Base-by-base conservation (phyloP, 2,113 vertebrate genomes). In the Entomyzon cyanotis region DNA sequence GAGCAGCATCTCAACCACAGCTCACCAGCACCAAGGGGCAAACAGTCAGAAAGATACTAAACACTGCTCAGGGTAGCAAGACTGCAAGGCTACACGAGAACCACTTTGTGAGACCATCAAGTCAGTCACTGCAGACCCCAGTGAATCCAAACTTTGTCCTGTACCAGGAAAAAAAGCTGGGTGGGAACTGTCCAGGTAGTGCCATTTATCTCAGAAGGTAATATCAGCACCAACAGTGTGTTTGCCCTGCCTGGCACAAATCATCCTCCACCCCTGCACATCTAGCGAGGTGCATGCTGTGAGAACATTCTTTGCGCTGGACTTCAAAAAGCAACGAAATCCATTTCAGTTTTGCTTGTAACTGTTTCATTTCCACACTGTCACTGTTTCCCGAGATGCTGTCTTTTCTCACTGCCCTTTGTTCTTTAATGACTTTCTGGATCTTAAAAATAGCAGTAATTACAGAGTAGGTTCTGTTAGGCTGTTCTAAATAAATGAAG, bases 161-260 rank as follows among this genome's bases (percentile, higher is more conserved):
- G 12, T 44, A 37, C n/a, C 5, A 30, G 41, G 35, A 33, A 27
- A 27, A 65, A 44, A 65, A 53, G 6, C 50, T 64, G n/a, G 1
- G 9, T 60, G 25, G 53, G 58, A 75, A 8, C 3, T 5, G 16
- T 23, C 28, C 41, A 27, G 15, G 50, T 35, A 53, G 30, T 47
- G 39, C 21, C 84, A 92, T 41, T 27, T 53, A 8, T 16, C 47
- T 84, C 11, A 3, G 28, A 79, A 64, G 31, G 47, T 30, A 78
- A 20, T 31, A 73, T 31, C 44, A 79, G 44, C 47, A 42, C 41
- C 68, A 79, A 4, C 1, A 25, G 21, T 14, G 33, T 1, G 0
- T 31, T 50, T 23, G 12, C 23, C 30, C 27, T 0, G 0, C 44
- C 25, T 9, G 3, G 39, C 37, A 50, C 27, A 28, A 55, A 18